Conservation (phyloP, 2,113 vertebrate genomes). For the Theristicus caerulescens region DNA sequence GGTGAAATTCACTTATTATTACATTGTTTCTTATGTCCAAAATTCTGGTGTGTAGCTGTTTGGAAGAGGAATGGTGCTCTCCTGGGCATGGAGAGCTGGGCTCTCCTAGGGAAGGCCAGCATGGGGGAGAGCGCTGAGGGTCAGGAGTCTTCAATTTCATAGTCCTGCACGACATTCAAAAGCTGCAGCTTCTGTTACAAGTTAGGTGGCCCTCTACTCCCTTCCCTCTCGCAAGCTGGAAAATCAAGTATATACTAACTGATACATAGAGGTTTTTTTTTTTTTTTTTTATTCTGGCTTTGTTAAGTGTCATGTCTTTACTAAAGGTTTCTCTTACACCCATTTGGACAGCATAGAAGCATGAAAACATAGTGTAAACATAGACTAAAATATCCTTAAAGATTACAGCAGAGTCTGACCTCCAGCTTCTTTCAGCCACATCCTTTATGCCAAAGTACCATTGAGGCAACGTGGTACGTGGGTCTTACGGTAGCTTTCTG, state of each 20-base stretch:
- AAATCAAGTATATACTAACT: background rate
- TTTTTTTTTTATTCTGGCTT: background rate
- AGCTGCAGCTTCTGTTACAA: background rate
- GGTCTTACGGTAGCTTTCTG: background rate
- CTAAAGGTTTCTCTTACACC: background rate
- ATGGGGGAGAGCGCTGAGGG: fast-evolving
- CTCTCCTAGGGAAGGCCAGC: background rate
- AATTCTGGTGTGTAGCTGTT: background rate
- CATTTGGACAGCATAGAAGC: background rate
- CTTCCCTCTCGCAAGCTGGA: background rate
- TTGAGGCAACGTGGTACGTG: background rate
- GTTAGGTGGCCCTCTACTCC: background rate
- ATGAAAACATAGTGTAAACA: background rate
- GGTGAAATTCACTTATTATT: background rate
- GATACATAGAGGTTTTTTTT: background rate
- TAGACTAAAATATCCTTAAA: background rate
- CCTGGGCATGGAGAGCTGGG: background rate
- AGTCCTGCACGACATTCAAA: background rate
- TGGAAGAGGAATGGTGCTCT: background rate
- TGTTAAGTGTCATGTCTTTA: background rate
- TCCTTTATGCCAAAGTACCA: background rate
- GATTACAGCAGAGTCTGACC: background rate
- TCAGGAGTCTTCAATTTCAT: background rate
- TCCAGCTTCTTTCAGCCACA: background rate
- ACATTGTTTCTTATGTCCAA: background rate